Base-by-base conservation (phyloP, 1,140 invertebrate genomes). In the Lucilia sericata region DNA sequence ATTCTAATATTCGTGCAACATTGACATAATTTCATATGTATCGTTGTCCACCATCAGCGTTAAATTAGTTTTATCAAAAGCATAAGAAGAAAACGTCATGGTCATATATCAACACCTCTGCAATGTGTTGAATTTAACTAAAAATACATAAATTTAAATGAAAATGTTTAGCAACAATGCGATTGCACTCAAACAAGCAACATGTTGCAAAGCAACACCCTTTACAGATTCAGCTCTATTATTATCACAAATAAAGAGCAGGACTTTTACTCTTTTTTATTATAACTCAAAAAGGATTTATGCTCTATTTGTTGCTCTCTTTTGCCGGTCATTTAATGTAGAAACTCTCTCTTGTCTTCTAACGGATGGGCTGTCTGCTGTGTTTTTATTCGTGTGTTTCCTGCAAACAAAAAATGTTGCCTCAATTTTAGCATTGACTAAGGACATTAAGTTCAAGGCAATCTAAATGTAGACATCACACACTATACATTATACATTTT, bases 371-470 rank as follows among this genome's bases (percentile, higher is more conserved):
- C 25, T 30, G 25, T 30, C 42, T 42, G 42, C 10, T 42, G 5
- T 42, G 42, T 42, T 42, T 42, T 42, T 42, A 10, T 42, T 42
- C 42, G 42, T 42, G 42, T 42, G 42, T 70, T 70, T 19, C 65
- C 65, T 70, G 14, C 55, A n/a, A 60, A 30, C 25, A 30, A 7
- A 60, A 60, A 60, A 60, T n/a, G 17, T 60, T 70, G 65, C 65
- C 19, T 70, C n/a, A 25, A 80, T 49, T 80, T 80, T 80, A 80
- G 34, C 76, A 80, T 80, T 80, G 76, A 49, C 42, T 47, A 25
- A 80, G 76, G 76, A 80, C 47, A 80, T 51, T 21, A 80, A 80
- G 76, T 80, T 80, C 76, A 80, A 80, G 76, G 76, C 76, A 80
- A 80, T 80, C 19, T 49, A 10, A 70, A 70, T 21, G 19, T 70